Base-by-base conservation (phyloP, 30 jellyfish, hydroid and myxozoan species). In the Chironex yamaguchii region DNA sequence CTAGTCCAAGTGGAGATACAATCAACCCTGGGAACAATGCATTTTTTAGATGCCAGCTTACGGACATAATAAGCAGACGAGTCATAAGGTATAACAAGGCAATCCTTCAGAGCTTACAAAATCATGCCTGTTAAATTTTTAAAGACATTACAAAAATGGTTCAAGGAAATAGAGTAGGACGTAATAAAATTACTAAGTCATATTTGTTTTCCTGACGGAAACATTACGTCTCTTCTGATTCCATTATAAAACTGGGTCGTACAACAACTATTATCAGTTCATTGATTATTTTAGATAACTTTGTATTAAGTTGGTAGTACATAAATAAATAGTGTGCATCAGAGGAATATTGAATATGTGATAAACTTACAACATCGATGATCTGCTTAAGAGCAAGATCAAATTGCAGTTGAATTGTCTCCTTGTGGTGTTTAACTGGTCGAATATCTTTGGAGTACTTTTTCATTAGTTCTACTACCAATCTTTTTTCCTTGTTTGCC, bases 331-430 rank as follows among this genome's bases (percentile, higher is more conserved):
- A 42, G 11, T 9, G 11, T 42, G 11, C 62, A 42, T 42, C n/a
- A 9, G 62, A 11, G 11, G 14, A 42, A 42, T 11, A 42, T 22
- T 62, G 0, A 81, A n/a, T 4, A 13, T 81, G 25, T 23, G 1
- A 34, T 32, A 4, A 25, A 34, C 93, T 67, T 71, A 91, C 98
- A 77, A 91, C 81, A 58, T 86, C 93, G 2, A 91, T 87, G 34
- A 91, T 79, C 52, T 91, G 98, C 81, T 79, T 81, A 26, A 91
- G 48, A 21, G 98, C 98, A n/a, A 91, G 78, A 72, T 85, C 98
- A 78, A 76, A 91, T 23, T 67, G 81, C 67, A 91, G 87, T 30
- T 79, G 90, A 23, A 91, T 96, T 0, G 85, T 70, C 24, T 82
- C 49, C 21, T 72, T 17, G 36, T 73, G 88, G 68, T 84, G 67